Evolutionary conservation across 2,113 vertebrate species (phyloP).

Genomic region (Microcebus jonahi): DNA sequence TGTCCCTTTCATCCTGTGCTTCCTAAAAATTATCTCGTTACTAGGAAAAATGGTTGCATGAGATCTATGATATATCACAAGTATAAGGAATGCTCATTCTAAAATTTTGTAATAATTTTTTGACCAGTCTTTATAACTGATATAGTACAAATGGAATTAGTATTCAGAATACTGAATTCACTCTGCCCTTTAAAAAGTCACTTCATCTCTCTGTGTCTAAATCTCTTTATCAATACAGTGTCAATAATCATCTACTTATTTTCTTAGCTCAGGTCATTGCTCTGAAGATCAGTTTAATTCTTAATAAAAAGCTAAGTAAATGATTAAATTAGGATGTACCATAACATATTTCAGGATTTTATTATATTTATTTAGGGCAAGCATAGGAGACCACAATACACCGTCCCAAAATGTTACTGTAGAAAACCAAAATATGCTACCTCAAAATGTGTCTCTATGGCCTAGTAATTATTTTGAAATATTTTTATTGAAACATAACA

Average conservation of each 20-base stretch:
- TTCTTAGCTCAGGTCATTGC: neutral
- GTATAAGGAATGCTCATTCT: neutral
- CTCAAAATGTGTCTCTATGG: neutral
- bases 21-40: neutral
- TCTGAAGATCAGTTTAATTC: neutral
- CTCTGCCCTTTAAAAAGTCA: constrained; percentile 19
- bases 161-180: neutral
- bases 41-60: neutral
- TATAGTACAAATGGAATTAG: neutral
- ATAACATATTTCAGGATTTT: constrained; percentile 4
- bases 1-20: neutral
- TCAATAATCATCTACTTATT: neutral
- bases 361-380: neutral
- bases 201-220: neutral
- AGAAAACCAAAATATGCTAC: neutral
- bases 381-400: neutral
- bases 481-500: neutral
- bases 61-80: neutral
- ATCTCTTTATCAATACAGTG: neutral
- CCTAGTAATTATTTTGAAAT: neutral
- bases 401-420: neutral
- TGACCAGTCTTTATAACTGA: neutral
- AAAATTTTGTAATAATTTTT: neutral
- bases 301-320: constrained; percentile 7
- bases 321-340: neutral